Conservation (phyloP, 2,113 vertebrate species). For the Peromyscus californicus region DNA sequence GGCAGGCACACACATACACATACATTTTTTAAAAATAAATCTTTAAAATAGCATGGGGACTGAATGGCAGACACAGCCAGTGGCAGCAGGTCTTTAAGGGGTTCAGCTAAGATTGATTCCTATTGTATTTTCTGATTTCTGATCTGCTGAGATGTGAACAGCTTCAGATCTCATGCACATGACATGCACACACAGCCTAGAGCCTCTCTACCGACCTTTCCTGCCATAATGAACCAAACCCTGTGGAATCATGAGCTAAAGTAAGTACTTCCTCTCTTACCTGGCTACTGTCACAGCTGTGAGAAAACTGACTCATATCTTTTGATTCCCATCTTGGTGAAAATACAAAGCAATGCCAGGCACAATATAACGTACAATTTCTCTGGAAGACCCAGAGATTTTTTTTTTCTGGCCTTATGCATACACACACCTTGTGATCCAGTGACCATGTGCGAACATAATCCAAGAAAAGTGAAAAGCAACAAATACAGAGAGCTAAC, state of each 20-base stretch:
- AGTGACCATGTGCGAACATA: neutral
- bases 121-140: neutral
- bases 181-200: neutral
- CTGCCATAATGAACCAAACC: neutral
- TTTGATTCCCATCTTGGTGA: neutral
- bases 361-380: neutral
- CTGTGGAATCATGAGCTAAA: neutral
- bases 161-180: neutral
- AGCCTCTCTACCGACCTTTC: neutral
- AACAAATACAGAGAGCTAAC: neutral
- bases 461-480: neutral
- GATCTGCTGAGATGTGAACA: neutral
- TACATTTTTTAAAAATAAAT: neutral
- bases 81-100: neutral
- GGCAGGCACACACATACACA: neutral
- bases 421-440: neutral
- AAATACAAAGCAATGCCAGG: constrained; percentile 5
- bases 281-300: neutral
- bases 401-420: neutral
- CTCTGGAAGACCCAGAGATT: neutral
- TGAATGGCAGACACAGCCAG: neutral
- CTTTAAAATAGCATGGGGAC: neutral
- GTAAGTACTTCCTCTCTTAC: neutral
- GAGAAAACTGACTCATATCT: neutral
- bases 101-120: neutral